Conservation (phyloP, 53 echinoderm and acorn worm genomes). For the Luidia sarsii region DNA sequence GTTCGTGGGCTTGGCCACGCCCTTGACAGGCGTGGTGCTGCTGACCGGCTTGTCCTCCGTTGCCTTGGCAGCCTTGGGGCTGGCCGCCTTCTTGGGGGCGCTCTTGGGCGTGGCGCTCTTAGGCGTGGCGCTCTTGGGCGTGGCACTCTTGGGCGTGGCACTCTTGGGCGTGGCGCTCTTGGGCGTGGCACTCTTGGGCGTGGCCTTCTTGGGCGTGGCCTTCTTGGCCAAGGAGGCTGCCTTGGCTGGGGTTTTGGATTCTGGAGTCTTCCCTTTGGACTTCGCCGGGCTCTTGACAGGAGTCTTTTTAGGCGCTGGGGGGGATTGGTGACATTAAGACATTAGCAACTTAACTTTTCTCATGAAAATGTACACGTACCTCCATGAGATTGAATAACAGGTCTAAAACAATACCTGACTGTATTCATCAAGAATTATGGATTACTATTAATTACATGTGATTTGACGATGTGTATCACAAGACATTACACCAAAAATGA, state of each 20-base stretch:
- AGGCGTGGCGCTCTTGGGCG: slow-evolving; percentile 63
- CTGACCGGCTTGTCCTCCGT: slow-evolving; percentile 28
- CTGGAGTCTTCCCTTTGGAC: slow-evolving; percentile 6
- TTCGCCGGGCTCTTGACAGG: slow-evolving; percentile 40
- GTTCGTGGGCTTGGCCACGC: slow-evolving; percentile 20
- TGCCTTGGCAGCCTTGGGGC: slow-evolving; percentile 19
- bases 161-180: slow-evolving; percentile 47
- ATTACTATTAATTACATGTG: no score
- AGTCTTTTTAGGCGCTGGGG: slow-evolving; percentile 11
- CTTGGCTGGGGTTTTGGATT: slow-evolving; percentile 27
- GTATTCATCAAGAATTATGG: no score
- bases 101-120: slow-evolving; percentile 47
- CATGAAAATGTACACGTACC: no score
- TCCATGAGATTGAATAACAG: no score
- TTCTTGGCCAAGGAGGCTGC: slow-evolving; percentile 47
- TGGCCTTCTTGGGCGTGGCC: slow-evolving; percentile 30
- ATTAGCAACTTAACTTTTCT: no score
- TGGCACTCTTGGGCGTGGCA: slow-evolving; percentile 13
- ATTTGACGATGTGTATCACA: no score
- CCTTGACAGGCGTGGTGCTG: slow-evolving; percentile 43
- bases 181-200: neutral
- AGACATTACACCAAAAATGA: no score
- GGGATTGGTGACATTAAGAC: no score
- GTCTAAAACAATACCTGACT: no score
- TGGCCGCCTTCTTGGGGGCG: slow-evolving; percentile 1